These are phyloP conservation scores for Chironomus tepperi DNA, from an alignment of 1,140 invertebrate genomes.

Conservation along the genomic window DNA sequence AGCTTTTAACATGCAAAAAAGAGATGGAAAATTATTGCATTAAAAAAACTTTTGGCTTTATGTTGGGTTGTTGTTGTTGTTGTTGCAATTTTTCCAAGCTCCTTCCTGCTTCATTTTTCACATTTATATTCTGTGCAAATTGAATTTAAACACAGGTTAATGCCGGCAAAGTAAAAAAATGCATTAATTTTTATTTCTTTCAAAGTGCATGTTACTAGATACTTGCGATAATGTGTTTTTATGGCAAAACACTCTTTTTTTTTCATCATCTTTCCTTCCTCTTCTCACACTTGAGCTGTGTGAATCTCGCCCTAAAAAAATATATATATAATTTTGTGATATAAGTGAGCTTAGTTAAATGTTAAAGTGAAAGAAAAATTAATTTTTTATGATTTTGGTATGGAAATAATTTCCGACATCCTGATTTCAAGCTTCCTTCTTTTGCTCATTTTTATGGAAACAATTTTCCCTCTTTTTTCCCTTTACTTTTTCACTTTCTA, in stretches of 20 bases:
- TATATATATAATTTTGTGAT: too few species aligned
- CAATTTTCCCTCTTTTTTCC: too few species aligned
- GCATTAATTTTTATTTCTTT: neutral
- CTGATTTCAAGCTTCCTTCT: constrained; percentile 13
- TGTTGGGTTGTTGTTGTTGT: neutral
- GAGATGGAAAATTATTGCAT: neutral
- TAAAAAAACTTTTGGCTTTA: neutral
- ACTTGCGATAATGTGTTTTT: constrained; percentile 22
- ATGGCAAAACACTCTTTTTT: neutral
- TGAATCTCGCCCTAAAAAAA: neutral
- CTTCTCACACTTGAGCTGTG: too few species aligned
- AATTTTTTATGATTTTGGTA: constrained; percentile 18
- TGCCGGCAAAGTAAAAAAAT: neutral
- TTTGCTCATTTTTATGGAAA: too few species aligned
- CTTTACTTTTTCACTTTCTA: neutral
- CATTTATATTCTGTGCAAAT: constrained; percentile 3
- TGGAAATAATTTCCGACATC: constrained; percentile 19
- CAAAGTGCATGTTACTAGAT: constrained; percentile 20
- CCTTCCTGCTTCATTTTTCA: neutral
- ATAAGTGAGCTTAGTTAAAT: neutral
- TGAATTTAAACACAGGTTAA: constrained; percentile 20
- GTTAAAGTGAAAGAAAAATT: constrained; percentile 10
- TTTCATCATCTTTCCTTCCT: neutral
- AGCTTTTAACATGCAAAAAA: constrained; percentile 18
- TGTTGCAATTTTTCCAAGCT: neutral